phyloP scores from a whole-genome alignment of 2,888 invertebrate species.

The Auanema freiburgensis region DNA sequence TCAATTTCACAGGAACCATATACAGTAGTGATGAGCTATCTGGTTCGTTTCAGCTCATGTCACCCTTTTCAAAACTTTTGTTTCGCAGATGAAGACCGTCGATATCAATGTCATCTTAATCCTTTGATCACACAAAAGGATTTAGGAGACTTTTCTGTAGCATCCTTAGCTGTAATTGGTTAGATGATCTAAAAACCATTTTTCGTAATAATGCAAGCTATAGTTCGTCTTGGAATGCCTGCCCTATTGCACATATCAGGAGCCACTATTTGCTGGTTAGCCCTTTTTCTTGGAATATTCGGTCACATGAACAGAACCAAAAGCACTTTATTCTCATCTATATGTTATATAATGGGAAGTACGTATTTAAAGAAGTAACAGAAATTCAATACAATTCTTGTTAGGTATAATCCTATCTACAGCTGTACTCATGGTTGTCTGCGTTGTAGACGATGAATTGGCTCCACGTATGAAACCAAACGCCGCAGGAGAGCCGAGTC shows the following conservation, averaged over 20 bases:
- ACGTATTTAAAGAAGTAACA: constrained; percentile 8
- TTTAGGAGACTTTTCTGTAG: constrained; percentile 56
- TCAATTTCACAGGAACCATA: constrained; percentile 36
- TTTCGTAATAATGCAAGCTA: constrained; percentile 14
- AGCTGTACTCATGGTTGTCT: constrained; percentile 62
- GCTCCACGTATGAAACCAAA: constrained; percentile 61
- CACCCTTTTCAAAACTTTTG: not conserved
- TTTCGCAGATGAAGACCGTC: constrained; percentile 33
- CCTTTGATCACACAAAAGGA: constrained; percentile 55
- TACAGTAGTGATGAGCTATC: constrained; percentile 43
- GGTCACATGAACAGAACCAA: constrained; percentile 51
- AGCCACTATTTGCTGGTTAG: constrained; percentile 49
- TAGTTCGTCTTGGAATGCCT: constrained; percentile 55
- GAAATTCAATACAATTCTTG: constrained; percentile 1
- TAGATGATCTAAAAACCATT: constrained; percentile 14
- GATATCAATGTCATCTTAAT: constrained; percentile 54
- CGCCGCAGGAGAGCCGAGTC: constrained; percentile 59
- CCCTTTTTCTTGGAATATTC: constrained; percentile 49
- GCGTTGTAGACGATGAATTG: constrained; percentile 63
- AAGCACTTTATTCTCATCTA: constrained; percentile 54
- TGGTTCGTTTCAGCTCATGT: constrained; percentile 22
- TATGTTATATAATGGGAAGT: constrained; percentile 61
- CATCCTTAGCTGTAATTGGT: constrained; percentile 55
- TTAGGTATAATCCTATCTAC: constrained; percentile 50
- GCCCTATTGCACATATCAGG: constrained; percentile 58